Evolutionary conservation across 2,888 invertebrate genomes (phyloP), one percentile per base, ranked within the genome.

Genomic region (Platerodrilus igneus): DNA sequence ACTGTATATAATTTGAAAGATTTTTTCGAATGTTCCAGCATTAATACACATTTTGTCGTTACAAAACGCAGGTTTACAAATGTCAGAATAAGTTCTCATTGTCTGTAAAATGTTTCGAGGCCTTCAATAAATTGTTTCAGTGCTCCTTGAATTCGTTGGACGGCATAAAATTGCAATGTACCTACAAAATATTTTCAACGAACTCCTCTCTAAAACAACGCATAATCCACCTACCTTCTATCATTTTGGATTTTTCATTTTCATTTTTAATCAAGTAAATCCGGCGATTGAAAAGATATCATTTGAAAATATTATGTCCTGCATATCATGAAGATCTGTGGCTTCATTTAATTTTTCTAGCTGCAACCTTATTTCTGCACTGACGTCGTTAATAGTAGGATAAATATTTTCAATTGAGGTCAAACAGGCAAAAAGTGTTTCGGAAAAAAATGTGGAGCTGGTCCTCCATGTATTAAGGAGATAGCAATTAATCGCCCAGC

Each of bases 391-490:
- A 7, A 30, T 30, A n/a, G 11, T 10, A 16, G 5, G 5, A 3
- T 18, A 9, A 5, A 18, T 17, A 5, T 18, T 17, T 13, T 30
- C 15, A 15, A 30, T n/a, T n/a, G 17, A 4, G 9, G 9, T 9
- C 11, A 6, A 6, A 29, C 29, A 11, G 4, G n/a, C 19, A 15
- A 17, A 6, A 3, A 29, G 3, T 9, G 14, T 22, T 23, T 13
- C 22, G 33, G 6, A 15, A 23, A 33, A 14, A 23, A 33, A 22
- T 9, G 22, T 3, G 33, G 23, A 8, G 14, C 23, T n/a, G 22
- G 33, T 33, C 23, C 33, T n/a, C 33, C 33, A 23, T 33, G 33
- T 5, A 33, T 22, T 9, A 22, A 6, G 3, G 33, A 21, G 8
- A 33, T 14, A 7, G 22, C 20, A 4, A 33, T 23, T 14, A 33